Evolutionary conservation across 2,888 invertebrate species (phyloP).

Genomic region (Xestia sexstrigata): DNA sequence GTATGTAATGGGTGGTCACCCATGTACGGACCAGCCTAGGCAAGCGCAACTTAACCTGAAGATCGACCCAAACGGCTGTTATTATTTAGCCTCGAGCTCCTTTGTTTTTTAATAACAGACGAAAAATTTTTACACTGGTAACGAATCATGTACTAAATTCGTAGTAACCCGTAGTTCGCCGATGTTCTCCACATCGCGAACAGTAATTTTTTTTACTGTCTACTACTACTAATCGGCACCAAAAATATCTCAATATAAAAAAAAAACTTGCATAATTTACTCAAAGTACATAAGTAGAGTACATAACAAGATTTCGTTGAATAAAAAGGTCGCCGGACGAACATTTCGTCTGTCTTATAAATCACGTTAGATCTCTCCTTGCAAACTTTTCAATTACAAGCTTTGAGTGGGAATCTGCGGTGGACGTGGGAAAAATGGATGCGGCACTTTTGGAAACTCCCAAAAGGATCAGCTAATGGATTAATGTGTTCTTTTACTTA

Average conservation of each 20-base stretch:
- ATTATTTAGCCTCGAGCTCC: no score
- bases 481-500: not conserved
- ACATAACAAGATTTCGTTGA: constrained; percentile 70
- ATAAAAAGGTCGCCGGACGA: constrained; percentile 82
- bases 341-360: constrained; percentile 86
- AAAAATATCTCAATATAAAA: not conserved
- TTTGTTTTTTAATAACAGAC: no score
- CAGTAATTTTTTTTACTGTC: no score
- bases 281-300: constrained; percentile 48
- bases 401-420: constrained; percentile 75
- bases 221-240: no score
- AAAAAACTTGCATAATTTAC: constrained; percentile 45
- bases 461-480: not conserved
- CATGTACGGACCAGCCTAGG: no score
- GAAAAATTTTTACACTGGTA: no score
- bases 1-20: no score
- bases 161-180: no score
- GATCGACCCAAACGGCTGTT: no score
- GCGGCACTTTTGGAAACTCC: constrained; percentile 51
- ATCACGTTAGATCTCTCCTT: constrained; percentile 88
- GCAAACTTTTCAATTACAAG: constrained; percentile 89
- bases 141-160: no score
- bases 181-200: no score
- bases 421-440: constrained; percentile 63
- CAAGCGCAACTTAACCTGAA: no score